These are phyloP conservation scores for Notodonta dromedarius DNA, from an alignment of 2,888 invertebrate genomes.

Conservation along the genomic window DNA sequence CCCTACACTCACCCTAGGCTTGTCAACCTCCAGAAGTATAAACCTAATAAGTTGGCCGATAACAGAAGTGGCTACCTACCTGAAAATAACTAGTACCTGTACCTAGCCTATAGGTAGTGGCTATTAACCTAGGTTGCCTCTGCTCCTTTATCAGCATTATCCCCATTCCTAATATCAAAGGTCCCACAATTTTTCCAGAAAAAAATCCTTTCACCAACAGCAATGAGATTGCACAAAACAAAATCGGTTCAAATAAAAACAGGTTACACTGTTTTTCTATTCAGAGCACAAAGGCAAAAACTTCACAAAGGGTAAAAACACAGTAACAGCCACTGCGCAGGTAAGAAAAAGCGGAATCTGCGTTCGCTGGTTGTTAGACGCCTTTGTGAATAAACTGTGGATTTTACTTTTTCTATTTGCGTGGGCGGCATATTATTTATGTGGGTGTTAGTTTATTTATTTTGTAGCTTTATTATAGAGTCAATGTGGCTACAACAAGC, in stretches of 20 bases:
- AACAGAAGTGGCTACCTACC: too few relatives aligned
- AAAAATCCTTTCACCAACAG: background rate
- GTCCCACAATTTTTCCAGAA: conserved; percentile 1
- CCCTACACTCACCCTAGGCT: too few relatives aligned
- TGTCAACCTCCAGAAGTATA: too few relatives aligned
- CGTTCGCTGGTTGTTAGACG: conserved; percentile 46
- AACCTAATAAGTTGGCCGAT: too few relatives aligned
- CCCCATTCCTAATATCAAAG: background rate
- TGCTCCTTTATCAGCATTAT: background rate
- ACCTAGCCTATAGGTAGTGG: too few relatives aligned
- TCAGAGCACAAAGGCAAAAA: conserved; percentile 31
- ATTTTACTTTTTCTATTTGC: conserved; percentile 13
- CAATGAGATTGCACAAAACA: conserved; percentile 6
- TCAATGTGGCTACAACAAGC: too few relatives aligned
- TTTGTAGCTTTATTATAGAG: too few relatives aligned
- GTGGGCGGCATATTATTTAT: conserved; percentile 12
- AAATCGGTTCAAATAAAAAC: conserved; percentile 20
- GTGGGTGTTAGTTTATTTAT: background rate
- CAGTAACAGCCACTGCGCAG: conserved; percentile 9
- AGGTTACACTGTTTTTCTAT: conserved; percentile 23
- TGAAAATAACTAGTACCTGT: too few relatives aligned
- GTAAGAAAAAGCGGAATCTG: conserved; percentile 40
- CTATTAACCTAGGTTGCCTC: too few relatives aligned
- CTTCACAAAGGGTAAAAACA: conserved; percentile 30
- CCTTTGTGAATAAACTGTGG: conserved; percentile 27